Percentiles rank a stretch among this genome's conserved stretches.
These are phyloP conservation scores for Euproctis similis DNA, from an alignment of 2,888 invertebrate genomes.

Conservation along the genomic window DNA sequence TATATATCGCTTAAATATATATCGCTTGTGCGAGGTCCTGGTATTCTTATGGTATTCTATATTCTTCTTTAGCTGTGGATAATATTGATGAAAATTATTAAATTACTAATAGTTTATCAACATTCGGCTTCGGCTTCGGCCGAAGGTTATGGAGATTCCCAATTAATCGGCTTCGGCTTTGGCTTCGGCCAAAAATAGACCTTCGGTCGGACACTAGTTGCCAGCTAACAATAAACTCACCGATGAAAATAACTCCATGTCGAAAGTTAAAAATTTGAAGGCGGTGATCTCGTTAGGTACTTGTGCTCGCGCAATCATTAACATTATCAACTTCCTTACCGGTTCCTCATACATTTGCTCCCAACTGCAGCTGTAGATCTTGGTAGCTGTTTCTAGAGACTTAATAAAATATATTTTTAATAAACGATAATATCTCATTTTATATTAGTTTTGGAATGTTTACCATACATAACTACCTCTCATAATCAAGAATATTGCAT, in stretches of 20 bases:
- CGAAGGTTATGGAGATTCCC: too few relatives aligned
- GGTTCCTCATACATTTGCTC: conserved; percentile 25
- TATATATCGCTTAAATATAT: too few relatives aligned
- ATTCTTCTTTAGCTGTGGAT: too few relatives aligned
- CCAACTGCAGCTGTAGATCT: conserved; percentile 49
- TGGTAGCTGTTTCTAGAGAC: conserved; percentile 31
- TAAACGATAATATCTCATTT: background rate
- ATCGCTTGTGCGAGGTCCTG: background rate
- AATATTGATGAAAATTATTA: too few relatives aligned
- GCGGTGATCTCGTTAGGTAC: conserved; percentile 33
- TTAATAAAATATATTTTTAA: too few relatives aligned
- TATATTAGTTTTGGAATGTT: background rate
- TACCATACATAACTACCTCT: too few relatives aligned
- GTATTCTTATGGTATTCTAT: background rate
- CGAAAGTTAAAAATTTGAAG: conserved; percentile 37
- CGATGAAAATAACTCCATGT: conserved; percentile 46
- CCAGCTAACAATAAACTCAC: conserved; percentile 31
- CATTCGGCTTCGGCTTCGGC: too few relatives aligned
- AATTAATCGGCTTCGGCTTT: too few relatives aligned
- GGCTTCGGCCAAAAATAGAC: background rate
- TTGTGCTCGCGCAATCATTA: conserved; percentile 44
- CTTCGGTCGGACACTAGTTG: too few relatives aligned
- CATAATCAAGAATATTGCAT: too few relatives aligned
- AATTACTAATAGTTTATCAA: too few relatives aligned
- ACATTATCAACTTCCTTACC: conserved; percentile 28